These are phyloP conservation scores for Tenthredo scrophulariae DNA, from an alignment of 2,888 invertebrate genomes.

Conservation along the genomic window DNA sequence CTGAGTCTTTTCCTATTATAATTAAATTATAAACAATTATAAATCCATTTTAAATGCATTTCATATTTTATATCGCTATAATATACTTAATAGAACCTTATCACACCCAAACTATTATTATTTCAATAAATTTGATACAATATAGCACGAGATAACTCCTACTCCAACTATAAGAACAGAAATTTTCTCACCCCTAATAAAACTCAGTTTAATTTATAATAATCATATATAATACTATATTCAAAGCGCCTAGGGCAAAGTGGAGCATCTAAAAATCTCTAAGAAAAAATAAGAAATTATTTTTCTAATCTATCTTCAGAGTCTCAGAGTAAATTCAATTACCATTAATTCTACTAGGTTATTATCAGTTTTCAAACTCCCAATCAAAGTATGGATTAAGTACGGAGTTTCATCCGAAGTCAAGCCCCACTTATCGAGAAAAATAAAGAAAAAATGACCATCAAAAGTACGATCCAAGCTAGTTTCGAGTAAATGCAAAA, in stretches of 20 bases:
- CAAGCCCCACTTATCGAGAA: not conserved
- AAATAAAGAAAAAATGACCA: not conserved
- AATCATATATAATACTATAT: not conserved
- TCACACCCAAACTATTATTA: not conserved
- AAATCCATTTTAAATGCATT: conserved; percentile 32
- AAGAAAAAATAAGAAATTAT: not conserved
- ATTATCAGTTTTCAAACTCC: not conserved
- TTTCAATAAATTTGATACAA: not conserved
- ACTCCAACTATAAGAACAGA: not conserved
- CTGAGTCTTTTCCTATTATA: not conserved
- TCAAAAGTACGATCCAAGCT: not conserved
- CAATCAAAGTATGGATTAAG: not conserved
- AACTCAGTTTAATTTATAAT: not conserved
- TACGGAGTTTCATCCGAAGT: not conserved
- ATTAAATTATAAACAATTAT: not conserved
- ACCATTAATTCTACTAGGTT: not conserved
- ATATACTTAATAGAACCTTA: not conserved
- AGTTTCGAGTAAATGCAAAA: not conserved
- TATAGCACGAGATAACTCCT: not conserved
- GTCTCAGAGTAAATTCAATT: not conserved
- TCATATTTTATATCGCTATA: not conserved
- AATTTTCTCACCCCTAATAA: not conserved
- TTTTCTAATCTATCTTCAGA: not conserved
- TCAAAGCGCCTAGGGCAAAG: not conserved
- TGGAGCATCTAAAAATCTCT: not conserved